A percentile compares a stretch with the other conserved stretches of the same genome.
These are phyloP conservation scores for Branchinecta lindahli DNA, from an alignment of 1,140 invertebrate genomes.

Conservation along the genomic window DNA sequence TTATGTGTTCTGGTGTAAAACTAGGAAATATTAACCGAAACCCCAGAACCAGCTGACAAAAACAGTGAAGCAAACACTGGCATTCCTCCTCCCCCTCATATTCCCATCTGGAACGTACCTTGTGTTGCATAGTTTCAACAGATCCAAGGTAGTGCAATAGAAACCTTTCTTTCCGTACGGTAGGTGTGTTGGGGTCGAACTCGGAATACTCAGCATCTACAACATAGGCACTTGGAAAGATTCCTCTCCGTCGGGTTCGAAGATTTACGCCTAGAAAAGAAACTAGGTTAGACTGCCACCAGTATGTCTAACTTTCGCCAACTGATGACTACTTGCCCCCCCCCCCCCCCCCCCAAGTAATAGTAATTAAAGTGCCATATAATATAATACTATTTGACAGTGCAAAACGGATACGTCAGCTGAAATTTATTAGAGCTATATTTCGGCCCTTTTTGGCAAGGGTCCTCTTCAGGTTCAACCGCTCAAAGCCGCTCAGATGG, in stretches of 20 bases:
- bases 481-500: too few relatives aligned
- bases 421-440: too few relatives aligned
- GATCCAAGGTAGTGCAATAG: slow-evolving; percentile 86
- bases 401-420: too few relatives aligned
- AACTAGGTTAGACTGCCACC: slow-evolving; percentile 11
- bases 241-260: slow-evolving; percentile 74
- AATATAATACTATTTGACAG: slow-evolving; percentile 12
- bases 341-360: too few relatives aligned
- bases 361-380: slow-evolving; percentile 21
- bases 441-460: too few relatives aligned
- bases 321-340: slow-evolving; percentile 11
- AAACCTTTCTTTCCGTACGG: slow-evolving; percentile 73
- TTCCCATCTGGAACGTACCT: slow-evolving; percentile 41
- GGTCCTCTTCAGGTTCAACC: too few relatives aligned
- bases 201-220: slow-evolving; percentile 91
- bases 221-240: slow-evolving; percentile 90
- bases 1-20: too few relatives aligned
- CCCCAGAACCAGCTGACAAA: too few relatives aligned
- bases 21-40: too few relatives aligned
- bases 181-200: slow-evolving; percentile 67
- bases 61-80: too few relatives aligned
- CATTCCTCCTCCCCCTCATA: too few relatives aligned
- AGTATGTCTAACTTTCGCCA: slow-evolving; percentile 17
- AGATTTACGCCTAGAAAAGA: slow-evolving; percentile 71
- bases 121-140: slow-evolving; percentile 83